A percentile compares a stretch with the other conserved stretches of the same genome.
These are phyloP conservation scores for Gila orcuttii DNA, from an alignment of 2,113 vertebrate species.

Conservation along the genomic window DNA sequence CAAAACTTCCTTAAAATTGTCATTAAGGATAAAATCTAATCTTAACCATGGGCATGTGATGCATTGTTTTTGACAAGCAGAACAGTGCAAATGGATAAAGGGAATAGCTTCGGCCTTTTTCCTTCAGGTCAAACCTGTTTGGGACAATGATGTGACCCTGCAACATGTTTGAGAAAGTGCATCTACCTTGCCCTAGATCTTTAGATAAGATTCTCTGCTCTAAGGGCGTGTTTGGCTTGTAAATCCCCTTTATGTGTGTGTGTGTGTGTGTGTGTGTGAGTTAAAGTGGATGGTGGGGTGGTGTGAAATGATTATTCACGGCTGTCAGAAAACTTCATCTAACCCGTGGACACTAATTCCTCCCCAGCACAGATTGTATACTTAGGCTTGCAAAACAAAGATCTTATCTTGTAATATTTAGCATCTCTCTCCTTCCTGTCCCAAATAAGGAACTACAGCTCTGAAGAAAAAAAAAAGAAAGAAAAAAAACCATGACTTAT, in stretches of 20 bases:
- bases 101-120: neutral
- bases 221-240: constrained; percentile 16
- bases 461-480: neutral
- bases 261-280: constrained; percentile 7
- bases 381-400: neutral
- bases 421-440: neutral
- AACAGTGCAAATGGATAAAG: neutral
- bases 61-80: neutral
- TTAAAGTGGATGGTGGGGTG: neutral
- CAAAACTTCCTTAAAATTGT: neutral
- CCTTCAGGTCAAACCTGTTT: constrained; percentile 29
- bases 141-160: neutral
- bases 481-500: neutral
- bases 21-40: neutral
- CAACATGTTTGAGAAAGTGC: neutral
- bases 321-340: constrained; percentile 27
- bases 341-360: neutral
- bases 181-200: constrained; percentile 6
- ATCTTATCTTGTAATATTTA: neutral
- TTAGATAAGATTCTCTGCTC: constrained; percentile 24
- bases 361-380: neutral
- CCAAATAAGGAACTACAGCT: neutral
- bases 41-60: constrained; percentile 1
- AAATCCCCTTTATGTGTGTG: neutral
- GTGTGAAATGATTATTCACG: constrained; percentile 6